A percentile compares a stretch with the other conserved stretches of the same genome.
Conservation (phyloP, 2,888 invertebrate species). For the Melipona bicolor region DNA sequence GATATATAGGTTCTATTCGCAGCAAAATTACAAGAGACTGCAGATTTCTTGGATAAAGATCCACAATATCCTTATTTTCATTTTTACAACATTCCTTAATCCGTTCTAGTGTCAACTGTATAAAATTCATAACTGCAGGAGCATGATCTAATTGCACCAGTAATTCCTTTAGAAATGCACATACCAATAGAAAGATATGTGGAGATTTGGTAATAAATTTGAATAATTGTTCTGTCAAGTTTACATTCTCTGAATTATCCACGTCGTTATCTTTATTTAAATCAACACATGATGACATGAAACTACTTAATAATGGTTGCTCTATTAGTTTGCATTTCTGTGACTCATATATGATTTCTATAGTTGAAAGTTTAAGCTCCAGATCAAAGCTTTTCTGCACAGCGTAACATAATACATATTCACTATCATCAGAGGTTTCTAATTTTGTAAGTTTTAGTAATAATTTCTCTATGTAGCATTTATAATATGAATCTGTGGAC, state of each 20-base stretch:
- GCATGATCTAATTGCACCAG: constrained; percentile 69
- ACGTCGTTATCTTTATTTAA: constrained; percentile 38
- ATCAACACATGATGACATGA: constrained; percentile 47
- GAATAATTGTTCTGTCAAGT: constrained; percentile 58
- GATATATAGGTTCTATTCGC: constrained; percentile 71
- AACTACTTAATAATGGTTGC: constrained; percentile 70
- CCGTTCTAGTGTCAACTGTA: constrained; percentile 64
- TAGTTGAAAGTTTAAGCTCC: constrained; percentile 53
- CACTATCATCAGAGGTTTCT: constrained; percentile 64
- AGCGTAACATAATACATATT: constrained; percentile 64
- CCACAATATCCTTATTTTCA: constrained; percentile 67
- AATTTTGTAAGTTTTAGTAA: constrained; percentile 69
- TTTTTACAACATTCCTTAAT: constrained; percentile 62
- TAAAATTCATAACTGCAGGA: constrained; percentile 67
- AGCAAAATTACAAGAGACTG: constrained; percentile 74
- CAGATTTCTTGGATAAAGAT: constrained; percentile 77
- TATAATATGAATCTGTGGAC: constrained; percentile 56
- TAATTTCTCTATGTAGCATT: constrained; percentile 63
- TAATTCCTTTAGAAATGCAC: constrained; percentile 72
- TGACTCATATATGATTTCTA: constrained; percentile 72
- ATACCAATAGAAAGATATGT: constrained; percentile 71
- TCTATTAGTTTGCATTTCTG: constrained; percentile 74
- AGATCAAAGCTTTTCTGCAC: constrained; percentile 62
- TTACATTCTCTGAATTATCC: constrained; percentile 18
- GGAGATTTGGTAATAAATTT: constrained; percentile 66